phyloP scores from a whole-genome alignment of 2,797 vertebrate genomes.

The Sebastes jordani region DNA sequence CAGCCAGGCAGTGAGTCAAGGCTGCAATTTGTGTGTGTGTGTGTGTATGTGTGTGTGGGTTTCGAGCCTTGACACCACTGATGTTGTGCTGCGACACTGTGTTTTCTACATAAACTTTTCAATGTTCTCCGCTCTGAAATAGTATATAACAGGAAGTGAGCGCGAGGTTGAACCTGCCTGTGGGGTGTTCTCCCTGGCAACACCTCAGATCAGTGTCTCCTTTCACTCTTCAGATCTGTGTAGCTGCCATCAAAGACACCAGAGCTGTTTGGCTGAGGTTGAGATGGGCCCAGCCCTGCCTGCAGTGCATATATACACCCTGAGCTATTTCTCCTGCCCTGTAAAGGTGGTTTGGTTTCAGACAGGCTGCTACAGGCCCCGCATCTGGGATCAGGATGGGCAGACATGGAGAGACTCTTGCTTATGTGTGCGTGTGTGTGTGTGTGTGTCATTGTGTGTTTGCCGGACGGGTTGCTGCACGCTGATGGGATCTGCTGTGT shows the following conservation, averaged over 20 bases:
- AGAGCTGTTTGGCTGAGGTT: slow-evolving; percentile 49
- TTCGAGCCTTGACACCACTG: slow-evolving; percentile 28
- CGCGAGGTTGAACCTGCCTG: slow-evolving; percentile 42
- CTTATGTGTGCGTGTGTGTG: slow-evolving; percentile 18
- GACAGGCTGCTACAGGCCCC: slow-evolving; percentile 72
- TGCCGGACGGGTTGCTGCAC: slow-evolving; percentile 49
- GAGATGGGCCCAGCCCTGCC: slow-evolving; percentile 63
- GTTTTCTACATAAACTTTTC: slow-evolving; percentile 11
- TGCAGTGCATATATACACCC: slow-evolving; percentile 46
- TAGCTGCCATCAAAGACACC: slow-evolving; percentile 62
- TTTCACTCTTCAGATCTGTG: slow-evolving; percentile 62
- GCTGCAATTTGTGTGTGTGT: slow-evolving; percentile 25
- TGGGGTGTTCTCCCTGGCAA: slow-evolving; percentile 44
- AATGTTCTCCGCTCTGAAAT: slow-evolving; percentile 6
- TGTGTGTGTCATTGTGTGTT: slow-evolving; percentile 31
- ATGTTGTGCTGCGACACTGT: neutral
- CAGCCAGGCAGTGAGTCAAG: slow-evolving; percentile 40
- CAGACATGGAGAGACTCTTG: slow-evolving; percentile 21
- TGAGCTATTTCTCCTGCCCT: slow-evolving; percentile 55
- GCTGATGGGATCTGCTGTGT: slow-evolving; percentile 32
- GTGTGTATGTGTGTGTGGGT: slow-evolving; percentile 5
- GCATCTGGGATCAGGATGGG: slow-evolving; percentile 44
- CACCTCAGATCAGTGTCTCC: slow-evolving; percentile 62
- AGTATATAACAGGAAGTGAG: slow-evolving; percentile 30
- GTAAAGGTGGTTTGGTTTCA: slow-evolving; percentile 60